Evolutionary conservation across 2,888 invertebrate species (phyloP).

Genomic region (Trichopria drosophilae): DNA sequence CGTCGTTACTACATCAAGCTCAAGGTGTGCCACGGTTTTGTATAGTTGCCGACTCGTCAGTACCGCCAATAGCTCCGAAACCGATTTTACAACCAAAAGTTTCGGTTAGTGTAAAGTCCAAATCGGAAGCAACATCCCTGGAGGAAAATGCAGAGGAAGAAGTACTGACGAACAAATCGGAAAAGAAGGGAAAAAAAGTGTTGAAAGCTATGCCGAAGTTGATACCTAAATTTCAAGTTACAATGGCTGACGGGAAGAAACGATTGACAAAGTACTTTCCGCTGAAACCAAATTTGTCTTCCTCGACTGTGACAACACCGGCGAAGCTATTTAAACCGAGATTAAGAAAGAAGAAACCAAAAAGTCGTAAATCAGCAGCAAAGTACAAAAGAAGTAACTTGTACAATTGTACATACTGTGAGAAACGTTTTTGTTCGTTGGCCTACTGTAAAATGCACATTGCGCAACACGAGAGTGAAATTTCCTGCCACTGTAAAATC

Average conservation of each 20-base stretch:
- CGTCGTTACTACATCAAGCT: conserved; percentile 49
- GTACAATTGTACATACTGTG: conserved; percentile 48
- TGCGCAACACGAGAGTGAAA: conserved; percentile 48
- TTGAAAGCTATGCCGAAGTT: conserved; percentile 6
- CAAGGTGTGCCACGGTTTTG: conserved; percentile 54
- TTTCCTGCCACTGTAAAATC: conserved; percentile 44
- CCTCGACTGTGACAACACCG: too few species aligned
- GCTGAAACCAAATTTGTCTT: conserved; percentile 7
- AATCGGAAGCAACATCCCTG: background rate
- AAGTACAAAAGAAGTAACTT: conserved; percentile 33
- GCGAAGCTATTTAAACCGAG: background rate
- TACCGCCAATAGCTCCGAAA: conserved; percentile 18
- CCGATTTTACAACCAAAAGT: conserved; percentile 21
- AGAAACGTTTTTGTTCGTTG: conserved; percentile 49
- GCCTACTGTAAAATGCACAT: conserved; percentile 54
- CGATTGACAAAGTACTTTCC: conserved; percentile 30
- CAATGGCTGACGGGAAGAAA: conserved; percentile 10
- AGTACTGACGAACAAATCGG: background rate
- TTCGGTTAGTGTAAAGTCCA: background rate
- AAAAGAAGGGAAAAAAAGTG: background rate
- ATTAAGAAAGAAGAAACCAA: conserved; percentile 22
- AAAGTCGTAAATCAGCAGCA: conserved; percentile 21
- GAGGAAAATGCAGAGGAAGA: conserved; percentile 11
- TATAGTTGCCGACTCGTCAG: conserved; percentile 46
- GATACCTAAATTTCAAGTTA: conserved; percentile 4